These are phyloP conservation scores for Eulemur rubriventer DNA, from an alignment of 2,797 vertebrate species.

Conservation along the genomic window DNA sequence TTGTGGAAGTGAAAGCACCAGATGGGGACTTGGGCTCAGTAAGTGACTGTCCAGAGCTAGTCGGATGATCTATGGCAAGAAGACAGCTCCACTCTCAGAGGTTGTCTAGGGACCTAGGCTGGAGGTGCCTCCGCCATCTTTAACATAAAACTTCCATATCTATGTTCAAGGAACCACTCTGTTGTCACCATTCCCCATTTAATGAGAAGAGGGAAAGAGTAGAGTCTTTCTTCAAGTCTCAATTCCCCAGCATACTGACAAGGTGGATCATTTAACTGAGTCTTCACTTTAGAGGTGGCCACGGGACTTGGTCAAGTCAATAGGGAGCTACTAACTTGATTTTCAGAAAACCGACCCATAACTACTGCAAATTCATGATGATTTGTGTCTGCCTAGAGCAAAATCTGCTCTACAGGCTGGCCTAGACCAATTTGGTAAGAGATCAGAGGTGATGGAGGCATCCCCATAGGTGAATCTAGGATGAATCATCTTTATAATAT, in stretches of 20 bases:
- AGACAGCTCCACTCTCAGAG: not conserved
- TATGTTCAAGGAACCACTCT: not conserved
- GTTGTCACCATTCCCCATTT: not conserved
- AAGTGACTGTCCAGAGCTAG: not conserved
- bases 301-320: not conserved
- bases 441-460: not conserved
- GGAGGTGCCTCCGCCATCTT: not conserved
- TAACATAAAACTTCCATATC: not conserved
- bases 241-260: not conserved
- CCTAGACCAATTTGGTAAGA: not conserved
- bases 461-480: fast-evolving
- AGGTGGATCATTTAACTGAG: not conserved
- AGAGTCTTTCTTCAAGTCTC: not conserved
- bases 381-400: not conserved
- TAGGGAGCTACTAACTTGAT: not conserved
- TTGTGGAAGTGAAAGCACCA: not conserved
- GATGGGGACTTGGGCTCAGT: not conserved
- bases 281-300: not conserved
- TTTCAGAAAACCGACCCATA: not conserved
- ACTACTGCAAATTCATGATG: not conserved
- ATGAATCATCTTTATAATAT: not conserved
- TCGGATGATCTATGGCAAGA: not conserved
- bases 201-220: not conserved
- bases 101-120: not conserved
- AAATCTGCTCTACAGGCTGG: not conserved